A percentile compares a stretch with the other conserved stretches of the same genome.
Evolutionary conservation across 2,113 vertebrate species (phyloP).

Genomic region (Fukomys damarensis): DNA sequence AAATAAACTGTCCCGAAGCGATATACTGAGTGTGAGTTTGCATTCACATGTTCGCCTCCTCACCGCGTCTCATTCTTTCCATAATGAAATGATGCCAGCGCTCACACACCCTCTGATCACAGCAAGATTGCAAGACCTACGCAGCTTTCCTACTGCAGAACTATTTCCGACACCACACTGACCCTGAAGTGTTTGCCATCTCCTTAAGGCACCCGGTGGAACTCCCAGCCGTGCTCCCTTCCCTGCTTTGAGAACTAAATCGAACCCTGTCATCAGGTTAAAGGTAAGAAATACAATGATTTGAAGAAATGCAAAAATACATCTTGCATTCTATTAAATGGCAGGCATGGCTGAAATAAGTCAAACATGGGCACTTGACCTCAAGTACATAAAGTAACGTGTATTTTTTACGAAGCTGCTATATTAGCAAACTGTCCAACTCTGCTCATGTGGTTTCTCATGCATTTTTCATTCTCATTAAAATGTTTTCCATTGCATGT

Average conservation of each 20-base stretch:
- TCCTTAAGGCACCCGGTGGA: slow-evolving; percentile 67
- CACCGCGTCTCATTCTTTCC: neutral
- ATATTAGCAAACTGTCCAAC: neutral
- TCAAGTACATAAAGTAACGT: neutral
- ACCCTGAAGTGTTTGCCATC: slow-evolving; percentile 60
- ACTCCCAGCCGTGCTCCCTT: slow-evolving; percentile 36
- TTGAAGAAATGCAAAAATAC: neutral
- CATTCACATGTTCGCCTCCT: neutral
- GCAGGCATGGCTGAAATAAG: neutral
- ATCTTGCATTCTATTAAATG: neutral
- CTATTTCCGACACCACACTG: slow-evolving; percentile 43
- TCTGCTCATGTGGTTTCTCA: neutral
- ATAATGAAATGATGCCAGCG: slow-evolving; percentile 46
- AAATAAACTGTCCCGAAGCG: neutral
- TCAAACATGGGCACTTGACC: neutral
- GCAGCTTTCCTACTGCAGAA: slow-evolving; percentile 47
- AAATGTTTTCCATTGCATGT: neutral
- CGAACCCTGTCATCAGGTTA: slow-evolving; percentile 41
- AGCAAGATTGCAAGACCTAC: slow-evolving; percentile 26
- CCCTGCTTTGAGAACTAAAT: slow-evolving; percentile 65
- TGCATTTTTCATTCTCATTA: neutral
- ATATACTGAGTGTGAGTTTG: neutral
- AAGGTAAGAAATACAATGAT: slow-evolving; percentile 52
- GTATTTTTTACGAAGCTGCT: neutral
- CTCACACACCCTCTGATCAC: slow-evolving; percentile 59